Base-by-base conservation (phyloP, 1,140 invertebrate genomes). In the Chelonus insularis region DNA sequence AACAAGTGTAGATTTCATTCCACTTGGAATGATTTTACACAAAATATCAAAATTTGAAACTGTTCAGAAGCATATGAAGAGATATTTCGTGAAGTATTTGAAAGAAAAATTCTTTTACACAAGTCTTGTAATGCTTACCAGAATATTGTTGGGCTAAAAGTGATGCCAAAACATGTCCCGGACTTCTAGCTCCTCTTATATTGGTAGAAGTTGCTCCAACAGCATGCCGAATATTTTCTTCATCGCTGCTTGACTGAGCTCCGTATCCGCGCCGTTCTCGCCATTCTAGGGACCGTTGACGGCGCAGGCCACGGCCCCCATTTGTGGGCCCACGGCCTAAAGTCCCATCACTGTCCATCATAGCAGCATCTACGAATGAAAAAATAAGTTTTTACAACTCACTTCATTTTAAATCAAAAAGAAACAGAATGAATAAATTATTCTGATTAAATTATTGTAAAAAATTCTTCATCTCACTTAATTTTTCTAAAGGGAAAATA, bases 211-310 rank as follows among this genome's bases (percentile, higher is more conserved):
- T 50, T 25, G 69, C 47, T 62, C 72, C 65, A 62, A 82, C 78
- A 3, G 77, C 76, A 12, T 84, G 77, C 50, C 83, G 76, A 62
- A 79, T 68, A 63, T 86, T 80, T 71, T 86, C 86, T 57, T 87
- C 87, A 62, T 83, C 83, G 72, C 86, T 87, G 71, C 84, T 86
- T 62, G 86, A 87, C 39, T 72, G 72, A 9, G 60, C 72, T 23
- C 72, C 73, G 71, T 86, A 87, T 48, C 85, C 80, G 65, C 84
- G 78, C 72, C 87, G 84, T 68, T 85, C 84, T 62, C 84, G 78
- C 85, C 85, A 86, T 74, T 86, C 85, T 41, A 85, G 80, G 62
- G 85, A 86, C 37, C 85, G 82, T 75, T 87, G 86, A 39, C 85
- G 79, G 57, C 85, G 82, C 70, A 87, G 78, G 34, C 80, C 81